Base-by-base conservation (phyloP, 2,113 vertebrate genomes). In the Peromyscus polionotus region DNA sequence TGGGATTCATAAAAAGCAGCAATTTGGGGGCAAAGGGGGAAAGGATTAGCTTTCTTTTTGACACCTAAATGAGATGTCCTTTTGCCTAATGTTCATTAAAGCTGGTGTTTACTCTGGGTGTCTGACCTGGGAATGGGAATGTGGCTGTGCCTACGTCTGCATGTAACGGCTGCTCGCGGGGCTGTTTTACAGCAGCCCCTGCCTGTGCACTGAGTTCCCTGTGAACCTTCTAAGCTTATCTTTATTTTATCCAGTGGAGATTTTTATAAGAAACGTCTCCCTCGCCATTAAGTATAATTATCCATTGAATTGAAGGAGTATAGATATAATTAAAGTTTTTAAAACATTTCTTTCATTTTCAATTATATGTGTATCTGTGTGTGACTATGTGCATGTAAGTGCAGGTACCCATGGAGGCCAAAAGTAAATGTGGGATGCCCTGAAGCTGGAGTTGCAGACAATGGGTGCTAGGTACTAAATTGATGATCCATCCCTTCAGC, bases 101-200 rank as follows among this genome's bases (percentile, higher is more conserved):
- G 65, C 59, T 24, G 33, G 0, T 0, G 0, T 39, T 92, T 61
- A 3, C 84, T 36, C 0, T 5, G 26, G 33, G 26, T 87, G 80
- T 90, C 16, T 26, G 17, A 68, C 87, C 10, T 0, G 76, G 72
- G 42, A 77, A 63, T 16, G 0, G 0, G 24, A 72, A 48, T 31
- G 0, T 0, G 20, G 65, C 19, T 48, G 6, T 0, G 16, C 70
- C 24, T 39, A 7, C 24, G 7, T 79, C 54, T 59, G 17, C 4
- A 0, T 16, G 0, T 2, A 3, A 3, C 63, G 57, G 16, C 65
- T 57, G 0, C 20, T 7, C 45, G 48, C 24, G 16, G 12, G 13
- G 57, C 68, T 89, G 88, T 57, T 68, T 10, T 0, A 24, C 7
- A 4, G 17, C 22, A 24, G 42, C 12, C 9, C 33, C 63, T 26